Evolutionary conservation across 2,113 vertebrate species (phyloP).

Genomic region (Benitochromis conjunctus): DNA sequence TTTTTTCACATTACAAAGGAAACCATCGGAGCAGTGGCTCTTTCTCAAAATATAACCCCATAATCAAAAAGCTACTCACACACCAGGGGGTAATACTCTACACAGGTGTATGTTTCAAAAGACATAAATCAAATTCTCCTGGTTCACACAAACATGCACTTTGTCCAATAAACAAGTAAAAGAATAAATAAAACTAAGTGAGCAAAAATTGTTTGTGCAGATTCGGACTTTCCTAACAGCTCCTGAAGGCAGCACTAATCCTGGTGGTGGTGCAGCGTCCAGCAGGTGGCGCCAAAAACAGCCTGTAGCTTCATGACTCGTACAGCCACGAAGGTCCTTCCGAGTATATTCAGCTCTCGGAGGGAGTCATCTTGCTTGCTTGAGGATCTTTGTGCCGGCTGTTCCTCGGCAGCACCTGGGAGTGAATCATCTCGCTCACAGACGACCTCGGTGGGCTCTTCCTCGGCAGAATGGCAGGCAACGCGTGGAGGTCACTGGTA

Average conservation of each 20-base stretch:
- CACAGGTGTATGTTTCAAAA: background rate
- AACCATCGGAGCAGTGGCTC: background rate
- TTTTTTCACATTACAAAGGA: no score
- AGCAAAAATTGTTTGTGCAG: background rate
- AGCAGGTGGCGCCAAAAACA: background rate
- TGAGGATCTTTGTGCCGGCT: background rate
- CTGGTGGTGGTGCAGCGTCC: background rate
- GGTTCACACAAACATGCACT: background rate
- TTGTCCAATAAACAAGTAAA: background rate
- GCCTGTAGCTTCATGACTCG: background rate
- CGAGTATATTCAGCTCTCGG: fast-evolving
- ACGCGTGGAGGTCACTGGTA: constrained; percentile 78
- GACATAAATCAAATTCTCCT: background rate
- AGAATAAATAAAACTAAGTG: background rate
- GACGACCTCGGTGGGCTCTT: background rate
- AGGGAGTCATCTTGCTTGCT: fast-evolving
- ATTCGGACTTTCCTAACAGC: fast-evolving
- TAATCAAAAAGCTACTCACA: background rate
- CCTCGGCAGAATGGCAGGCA: constrained; percentile 65
- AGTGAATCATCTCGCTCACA: fast-evolving
- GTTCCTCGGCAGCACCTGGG: background rate
- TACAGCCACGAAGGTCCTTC: fast-evolving
- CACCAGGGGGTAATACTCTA: background rate
- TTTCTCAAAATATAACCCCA: background rate
- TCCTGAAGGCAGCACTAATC: background rate